A percentile compares a stretch with the other conserved stretches of the same genome.
phyloP scores from a whole-genome alignment of 2,888 invertebrate species.

The Euzophera pinguis region DNA sequence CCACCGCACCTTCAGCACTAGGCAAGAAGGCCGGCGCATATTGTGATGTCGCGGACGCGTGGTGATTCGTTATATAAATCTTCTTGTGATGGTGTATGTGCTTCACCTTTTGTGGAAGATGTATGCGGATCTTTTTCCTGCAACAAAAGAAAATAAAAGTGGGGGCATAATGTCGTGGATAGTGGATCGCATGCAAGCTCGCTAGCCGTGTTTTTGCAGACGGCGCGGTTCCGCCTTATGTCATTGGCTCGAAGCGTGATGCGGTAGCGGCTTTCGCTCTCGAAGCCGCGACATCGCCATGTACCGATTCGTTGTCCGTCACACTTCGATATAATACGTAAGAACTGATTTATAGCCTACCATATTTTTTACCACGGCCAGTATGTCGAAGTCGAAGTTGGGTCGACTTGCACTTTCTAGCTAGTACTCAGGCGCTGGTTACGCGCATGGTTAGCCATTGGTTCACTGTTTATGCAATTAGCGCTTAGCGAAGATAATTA shows the following conservation, averaged over 20 bases:
- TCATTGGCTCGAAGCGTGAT: conserved; percentile 64
- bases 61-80: conserved; percentile 74
- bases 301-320: conserved; percentile 32
- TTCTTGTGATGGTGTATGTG: conserved; percentile 78
- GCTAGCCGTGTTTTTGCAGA: conserved; percentile 35
- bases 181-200: conserved; percentile 54
- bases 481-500: conserved; percentile 51
- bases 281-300: conserved; percentile 38
- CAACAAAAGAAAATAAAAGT: conserved; percentile 60
- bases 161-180: conserved; percentile 39
- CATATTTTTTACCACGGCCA: conserved; percentile 30
- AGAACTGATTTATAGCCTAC: conserved; percentile 32
- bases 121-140: conserved; percentile 79
- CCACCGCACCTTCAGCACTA: conserved; percentile 62
- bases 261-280: conserved; percentile 67
- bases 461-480: conserved; percentile 46
- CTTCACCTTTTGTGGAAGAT: conserved; percentile 78
- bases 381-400: conserved; percentile 26
- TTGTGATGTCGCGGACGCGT: conserved; percentile 63
- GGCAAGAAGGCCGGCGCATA: conserved; percentile 72
- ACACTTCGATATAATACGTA: conserved; percentile 30
- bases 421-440: conserved; percentile 32
- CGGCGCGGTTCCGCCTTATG: conserved; percentile 57
- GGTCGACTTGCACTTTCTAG: conserved; percentile 55
- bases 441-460: conserved; percentile 37